A percentile compares a stretch with the other conserved stretches of the same genome.
Conservation (phyloP, 1,140 invertebrate species). For the Lordiphosa clarofinis region DNA sequence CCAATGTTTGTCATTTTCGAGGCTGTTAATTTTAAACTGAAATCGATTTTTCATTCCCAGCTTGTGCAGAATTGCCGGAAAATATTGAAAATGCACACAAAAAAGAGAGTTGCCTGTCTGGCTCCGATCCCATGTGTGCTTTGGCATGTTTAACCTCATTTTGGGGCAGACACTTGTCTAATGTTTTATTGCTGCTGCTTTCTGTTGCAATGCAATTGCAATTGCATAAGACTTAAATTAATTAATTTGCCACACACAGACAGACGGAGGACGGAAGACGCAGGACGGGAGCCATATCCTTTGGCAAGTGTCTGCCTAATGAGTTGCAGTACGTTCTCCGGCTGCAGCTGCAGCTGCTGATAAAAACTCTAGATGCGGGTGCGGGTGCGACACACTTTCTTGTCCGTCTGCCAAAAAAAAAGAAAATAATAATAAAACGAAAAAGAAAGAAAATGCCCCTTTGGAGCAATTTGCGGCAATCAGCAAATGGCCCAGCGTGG, state of each 20-base stretch:
- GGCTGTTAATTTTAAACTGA: constrained; percentile 76
- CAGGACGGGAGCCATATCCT: constrained; percentile 15
- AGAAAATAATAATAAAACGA: background rate
- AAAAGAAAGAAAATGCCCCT: constrained; percentile 37
- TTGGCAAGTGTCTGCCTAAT: constrained; percentile 74
- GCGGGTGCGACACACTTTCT: constrained; percentile 22
- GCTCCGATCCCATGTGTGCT: constrained; percentile 38
- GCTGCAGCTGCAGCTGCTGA: constrained; percentile 17
- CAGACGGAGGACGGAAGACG: background rate
- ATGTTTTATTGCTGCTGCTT: constrained; percentile 68
- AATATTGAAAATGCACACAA: constrained; percentile 57
- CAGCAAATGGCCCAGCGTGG: constrained; percentile 61
- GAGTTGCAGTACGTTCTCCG: constrained; percentile 61
- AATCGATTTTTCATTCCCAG: constrained; percentile 65
- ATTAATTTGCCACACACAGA: constrained; percentile 63
- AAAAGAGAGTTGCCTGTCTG: constrained; percentile 22
- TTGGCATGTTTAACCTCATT: constrained; percentile 72
- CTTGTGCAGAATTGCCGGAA: constrained; percentile 58
- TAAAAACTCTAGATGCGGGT: constrained; percentile 39
- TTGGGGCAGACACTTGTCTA: constrained; percentile 67
- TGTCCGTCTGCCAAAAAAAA: constrained; percentile 17
- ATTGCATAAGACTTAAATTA: constrained; percentile 77
- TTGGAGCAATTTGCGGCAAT: constrained; percentile 73
- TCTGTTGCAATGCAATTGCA: constrained; percentile 49
- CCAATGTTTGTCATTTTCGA: constrained; percentile 75